A percentile compares a stretch with the other conserved stretches of the same genome.
phyloP scores from a whole-genome alignment of 2,113 vertebrate species.

The Odontophorus gujanensis region DNA sequence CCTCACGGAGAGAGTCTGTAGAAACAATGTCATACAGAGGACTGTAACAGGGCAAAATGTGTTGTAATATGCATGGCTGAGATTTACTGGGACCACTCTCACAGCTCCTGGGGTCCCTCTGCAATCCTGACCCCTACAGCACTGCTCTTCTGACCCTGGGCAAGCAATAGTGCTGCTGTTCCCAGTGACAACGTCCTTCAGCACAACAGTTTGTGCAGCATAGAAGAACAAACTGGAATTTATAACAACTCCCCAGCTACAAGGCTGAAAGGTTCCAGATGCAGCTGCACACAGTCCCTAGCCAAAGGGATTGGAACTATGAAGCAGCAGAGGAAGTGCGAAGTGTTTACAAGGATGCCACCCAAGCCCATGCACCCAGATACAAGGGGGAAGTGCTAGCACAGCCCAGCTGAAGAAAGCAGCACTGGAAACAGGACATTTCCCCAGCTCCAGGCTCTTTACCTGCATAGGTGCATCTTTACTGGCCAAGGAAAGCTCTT shows the following conservation, averaged over 20 bases:
- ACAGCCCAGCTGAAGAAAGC: not conserved
- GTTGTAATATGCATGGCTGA: not conserved
- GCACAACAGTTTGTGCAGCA: not conserved
- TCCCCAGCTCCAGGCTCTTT: slow-evolving; percentile 16
- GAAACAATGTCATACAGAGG: not conserved
- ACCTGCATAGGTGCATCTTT: slow-evolving; percentile 59
- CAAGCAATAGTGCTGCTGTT: not conserved
- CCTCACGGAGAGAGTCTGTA: not conserved
- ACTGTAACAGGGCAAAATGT: not conserved
- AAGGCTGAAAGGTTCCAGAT: slow-evolving; percentile 18
- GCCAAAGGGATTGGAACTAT: not conserved
- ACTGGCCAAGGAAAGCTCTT: slow-evolving; percentile 51
- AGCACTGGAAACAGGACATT: not conserved
- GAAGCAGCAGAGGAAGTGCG: not conserved
- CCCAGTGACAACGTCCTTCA: not conserved
- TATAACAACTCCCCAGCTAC: slow-evolving; percentile 7
- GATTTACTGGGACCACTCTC: not conserved
- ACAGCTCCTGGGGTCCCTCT: not conserved
- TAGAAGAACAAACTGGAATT: not conserved
- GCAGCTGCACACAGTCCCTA: not conserved
- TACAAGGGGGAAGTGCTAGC: not conserved
- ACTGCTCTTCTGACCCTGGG: not conserved
- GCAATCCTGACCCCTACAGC: not conserved
- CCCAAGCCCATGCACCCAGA: not conserved
- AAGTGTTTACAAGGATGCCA: not conserved